A percentile compares a stretch with the other conserved stretches of the same genome.
These are phyloP conservation scores for Brachypterus glaber DNA, from an alignment of 2,888 invertebrate species.

Conservation along the genomic window DNA sequence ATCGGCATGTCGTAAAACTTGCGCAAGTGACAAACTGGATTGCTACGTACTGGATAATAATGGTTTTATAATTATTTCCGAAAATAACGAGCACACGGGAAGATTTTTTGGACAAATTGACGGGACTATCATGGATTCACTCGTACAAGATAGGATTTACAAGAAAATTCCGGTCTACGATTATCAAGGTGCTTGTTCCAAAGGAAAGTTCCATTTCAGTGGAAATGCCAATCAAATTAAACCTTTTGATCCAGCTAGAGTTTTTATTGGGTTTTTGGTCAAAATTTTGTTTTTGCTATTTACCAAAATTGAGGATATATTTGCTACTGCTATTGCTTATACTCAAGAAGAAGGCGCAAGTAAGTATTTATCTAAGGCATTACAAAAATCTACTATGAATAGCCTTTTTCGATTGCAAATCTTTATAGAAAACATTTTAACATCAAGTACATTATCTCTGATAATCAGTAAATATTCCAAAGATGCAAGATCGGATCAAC, in stretches of 20 bases:
- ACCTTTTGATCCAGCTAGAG: conserved; percentile 48
- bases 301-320: conserved; percentile 42
- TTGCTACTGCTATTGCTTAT: conserved; percentile 35
- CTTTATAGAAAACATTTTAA: too few relatives aligned
- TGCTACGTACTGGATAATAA: conserved; percentile 93
- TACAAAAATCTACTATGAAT: conserved; percentile 11
- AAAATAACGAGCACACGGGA: conserved; percentile 77
- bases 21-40: conserved; percentile 77
- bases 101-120: conserved; percentile 91
- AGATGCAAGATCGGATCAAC: too few relatives aligned
- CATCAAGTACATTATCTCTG: too few relatives aligned
- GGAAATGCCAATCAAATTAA: conserved; percentile 42
- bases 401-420: too few relatives aligned
- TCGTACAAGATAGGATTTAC: conserved; percentile 84
- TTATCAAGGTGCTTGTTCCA: conserved; percentile 79
- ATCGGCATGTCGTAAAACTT: conserved; percentile 70
- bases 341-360: conserved; percentile 45
- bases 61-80: conserved; percentile 86
- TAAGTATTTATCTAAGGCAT: conserved; percentile 6
- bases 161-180: conserved; percentile 80
- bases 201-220: conserved; percentile 56
- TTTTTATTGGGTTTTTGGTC: conserved; percentile 48
- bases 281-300: conserved; percentile 45
- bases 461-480: too few relatives aligned
- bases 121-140: conserved; percentile 87